phyloP scores from a whole-genome alignment of 2,888 invertebrate genomes.

The Nemotelus pantherinus region DNA sequence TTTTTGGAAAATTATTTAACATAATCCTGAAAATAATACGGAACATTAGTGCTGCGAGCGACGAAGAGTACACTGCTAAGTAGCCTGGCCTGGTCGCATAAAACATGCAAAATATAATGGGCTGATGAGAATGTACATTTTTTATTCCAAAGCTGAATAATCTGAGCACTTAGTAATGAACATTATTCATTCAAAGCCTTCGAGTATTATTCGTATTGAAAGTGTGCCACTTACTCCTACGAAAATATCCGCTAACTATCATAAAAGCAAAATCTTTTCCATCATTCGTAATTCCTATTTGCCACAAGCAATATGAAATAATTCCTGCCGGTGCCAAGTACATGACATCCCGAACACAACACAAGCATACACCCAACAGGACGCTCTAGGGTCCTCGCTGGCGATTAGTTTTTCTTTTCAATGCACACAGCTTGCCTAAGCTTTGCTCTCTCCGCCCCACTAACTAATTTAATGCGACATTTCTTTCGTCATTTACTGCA shows the following conservation, averaged over 20 bases:
- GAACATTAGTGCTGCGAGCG: not conserved
- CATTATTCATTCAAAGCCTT: constrained; percentile 12
- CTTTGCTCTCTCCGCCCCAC: too few species aligned
- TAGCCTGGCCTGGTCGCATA: not conserved
- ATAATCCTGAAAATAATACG: constrained; percentile 30
- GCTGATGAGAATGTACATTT: not conserved
- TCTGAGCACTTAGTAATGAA: constrained; percentile 33
- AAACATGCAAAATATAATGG: not conserved
- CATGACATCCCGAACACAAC: too few species aligned
- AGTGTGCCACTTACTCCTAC: not conserved
- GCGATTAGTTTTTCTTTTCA: too few species aligned
- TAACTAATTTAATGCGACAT: constrained; percentile 6
- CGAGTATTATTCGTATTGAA: not conserved
- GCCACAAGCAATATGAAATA: too few species aligned
- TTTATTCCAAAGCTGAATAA: constrained; percentile 20
- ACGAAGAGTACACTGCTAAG: too few species aligned
- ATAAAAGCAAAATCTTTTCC: not conserved
- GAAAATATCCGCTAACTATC: not conserved
- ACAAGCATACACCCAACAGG: too few species aligned
- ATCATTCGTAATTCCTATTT: not conserved
- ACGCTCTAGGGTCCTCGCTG: too few species aligned
- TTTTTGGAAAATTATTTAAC: constrained; percentile 36
- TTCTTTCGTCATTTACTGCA: constrained; percentile 17
- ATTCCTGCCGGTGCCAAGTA: too few species aligned
- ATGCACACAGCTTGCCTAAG: too few species aligned